Percentiles rank a stretch among this genome's conserved stretches.
These are phyloP conservation scores for Notodonta ziczac DNA, from an alignment of 2,888 invertebrate genomes.

Conservation along the genomic window DNA sequence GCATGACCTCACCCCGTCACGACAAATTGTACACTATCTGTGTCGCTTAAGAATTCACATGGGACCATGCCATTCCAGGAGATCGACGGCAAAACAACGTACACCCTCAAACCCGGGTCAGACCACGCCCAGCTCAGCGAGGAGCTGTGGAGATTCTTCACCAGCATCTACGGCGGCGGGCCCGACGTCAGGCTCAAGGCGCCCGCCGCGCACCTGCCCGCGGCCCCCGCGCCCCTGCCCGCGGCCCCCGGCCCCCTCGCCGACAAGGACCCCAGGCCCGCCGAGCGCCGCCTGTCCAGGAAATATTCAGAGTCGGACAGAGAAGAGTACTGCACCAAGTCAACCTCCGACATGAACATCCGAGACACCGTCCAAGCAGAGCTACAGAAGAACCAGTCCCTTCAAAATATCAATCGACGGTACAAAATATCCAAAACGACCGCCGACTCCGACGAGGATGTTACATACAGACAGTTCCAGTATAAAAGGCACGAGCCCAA, in stretches of 20 bases:
- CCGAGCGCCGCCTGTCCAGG: slow-evolving; percentile 45
- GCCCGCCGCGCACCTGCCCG: slow-evolving; percentile 33
- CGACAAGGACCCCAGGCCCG: slow-evolving; percentile 31
- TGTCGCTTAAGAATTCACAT: too few species aligned
- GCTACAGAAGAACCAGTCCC: slow-evolving; percentile 75
- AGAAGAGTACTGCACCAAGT: slow-evolving; percentile 74
- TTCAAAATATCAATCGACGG: slow-evolving; percentile 71
- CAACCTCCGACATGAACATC: slow-evolving; percentile 70
- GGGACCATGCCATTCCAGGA: slow-evolving; percentile 55
- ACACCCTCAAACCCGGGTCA: slow-evolving; percentile 77
- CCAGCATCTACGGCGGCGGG: slow-evolving; percentile 94
- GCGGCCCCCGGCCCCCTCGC: slow-evolving; percentile 19
- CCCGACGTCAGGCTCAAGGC: slow-evolving; percentile 88
- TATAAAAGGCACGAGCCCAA: slow-evolving; percentile 64
- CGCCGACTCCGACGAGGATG: slow-evolving; percentile 71
- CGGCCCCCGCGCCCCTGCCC: slow-evolving; percentile 19
- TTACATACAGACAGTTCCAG: slow-evolving; percentile 58
- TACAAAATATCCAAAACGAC: slow-evolving; percentile 48
- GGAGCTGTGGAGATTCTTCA: slow-evolving; percentile 94
- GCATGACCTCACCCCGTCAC: too few species aligned
- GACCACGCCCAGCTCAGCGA: slow-evolving; percentile 92
- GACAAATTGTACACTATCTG: too few species aligned
- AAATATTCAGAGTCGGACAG: slow-evolving; percentile 75
- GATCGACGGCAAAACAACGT: slow-evolving; percentile 65
- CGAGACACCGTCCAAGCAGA: slow-evolving; percentile 60